Conservation (phyloP, 2,113 vertebrate genomes). For the Chinchilla lanigera region DNA sequence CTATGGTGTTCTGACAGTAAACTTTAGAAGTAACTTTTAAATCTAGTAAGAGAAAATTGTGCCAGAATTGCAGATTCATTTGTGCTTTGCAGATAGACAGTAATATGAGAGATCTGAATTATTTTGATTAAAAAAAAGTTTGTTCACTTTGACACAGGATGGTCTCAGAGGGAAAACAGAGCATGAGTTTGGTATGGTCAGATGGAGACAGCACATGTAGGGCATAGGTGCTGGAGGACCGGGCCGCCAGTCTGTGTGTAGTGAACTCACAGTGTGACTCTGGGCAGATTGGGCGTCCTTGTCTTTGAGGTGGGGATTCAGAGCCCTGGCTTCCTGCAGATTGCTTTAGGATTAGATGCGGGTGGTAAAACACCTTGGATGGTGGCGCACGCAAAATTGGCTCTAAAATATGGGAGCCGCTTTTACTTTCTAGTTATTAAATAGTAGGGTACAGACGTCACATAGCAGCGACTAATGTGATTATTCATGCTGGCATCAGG, state of each 20-base stretch:
- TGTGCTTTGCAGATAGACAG: conserved; percentile 21
- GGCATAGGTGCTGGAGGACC: background rate
- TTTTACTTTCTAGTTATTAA: conserved; percentile 33
- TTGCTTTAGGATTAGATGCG: background rate
- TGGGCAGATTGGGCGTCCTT: background rate
- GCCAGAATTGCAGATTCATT: background rate
- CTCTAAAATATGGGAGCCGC: conserved; percentile 53
- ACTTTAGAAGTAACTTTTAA: conserved; percentile 53
- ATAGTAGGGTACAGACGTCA: conserved; percentile 40
- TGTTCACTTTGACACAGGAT: conserved; percentile 49
- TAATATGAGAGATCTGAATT: conserved; percentile 1
- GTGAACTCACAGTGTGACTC: background rate
- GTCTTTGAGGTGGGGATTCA: background rate
- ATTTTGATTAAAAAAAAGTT: conserved; percentile 49
- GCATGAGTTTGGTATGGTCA: background rate
- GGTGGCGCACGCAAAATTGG: background rate
- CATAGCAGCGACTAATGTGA: background rate
- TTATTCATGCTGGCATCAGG: background rate
- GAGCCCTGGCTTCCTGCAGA: background rate
- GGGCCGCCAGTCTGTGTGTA: background rate
- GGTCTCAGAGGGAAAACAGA: background rate
- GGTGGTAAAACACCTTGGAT: conserved; percentile 22
- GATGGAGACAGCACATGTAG: background rate
- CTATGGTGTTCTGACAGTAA: conserved; percentile 42
- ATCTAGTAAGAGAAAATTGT: conserved; percentile 15